A percentile compares a stretch with the other conserved stretches of the same genome.
Conservation (phyloP, 1,140 invertebrate genomes). For the Ceratina calcarata region DNA sequence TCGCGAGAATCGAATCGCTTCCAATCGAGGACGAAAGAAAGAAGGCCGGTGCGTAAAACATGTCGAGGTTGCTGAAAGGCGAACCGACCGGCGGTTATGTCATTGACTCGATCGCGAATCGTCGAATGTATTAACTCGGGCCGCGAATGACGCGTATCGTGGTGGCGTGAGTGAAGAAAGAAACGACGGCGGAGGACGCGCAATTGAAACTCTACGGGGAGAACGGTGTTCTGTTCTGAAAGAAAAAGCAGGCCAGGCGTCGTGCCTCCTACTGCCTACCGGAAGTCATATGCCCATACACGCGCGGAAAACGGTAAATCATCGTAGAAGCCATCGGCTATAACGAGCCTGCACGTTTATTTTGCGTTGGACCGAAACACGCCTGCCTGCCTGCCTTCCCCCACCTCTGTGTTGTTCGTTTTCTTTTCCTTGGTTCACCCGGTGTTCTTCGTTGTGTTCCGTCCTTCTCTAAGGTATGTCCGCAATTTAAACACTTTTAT, state of each 20-base stretch:
- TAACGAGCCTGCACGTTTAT: slow-evolving; percentile 39
- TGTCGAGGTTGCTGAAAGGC: slow-evolving; percentile 69
- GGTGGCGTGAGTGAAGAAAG: slow-evolving; percentile 42
- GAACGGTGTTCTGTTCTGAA: slow-evolving; percentile 11
- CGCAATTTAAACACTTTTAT: not conserved
- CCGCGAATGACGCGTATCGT: slow-evolving; percentile 60
- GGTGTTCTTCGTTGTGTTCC: slow-evolving; percentile 27
- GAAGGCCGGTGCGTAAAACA: slow-evolving; percentile 55
- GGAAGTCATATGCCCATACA: slow-evolving; percentile 80
- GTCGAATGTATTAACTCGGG: slow-evolving; percentile 63
- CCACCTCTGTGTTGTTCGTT: slow-evolving; percentile 12
- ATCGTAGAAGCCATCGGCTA: slow-evolving; percentile 30
- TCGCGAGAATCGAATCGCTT: slow-evolving; percentile 1
- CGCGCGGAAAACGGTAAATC: slow-evolving; percentile 79
- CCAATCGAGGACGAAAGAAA: slow-evolving; percentile 29
- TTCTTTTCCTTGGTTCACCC: slow-evolving; percentile 30
- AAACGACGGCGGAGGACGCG: slow-evolving; percentile 38
- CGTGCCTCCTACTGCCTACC: slow-evolving; percentile 65
- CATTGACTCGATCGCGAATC: slow-evolving; percentile 67
- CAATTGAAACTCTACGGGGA: slow-evolving; percentile 21
- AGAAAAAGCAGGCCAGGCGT: slow-evolving; percentile 50
- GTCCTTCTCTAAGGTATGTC: slow-evolving; percentile 16
- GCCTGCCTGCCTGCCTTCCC: not conserved
- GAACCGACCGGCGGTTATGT: slow-evolving; percentile 70
- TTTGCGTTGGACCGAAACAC: slow-evolving; percentile 33